phyloP scores from a whole-genome alignment of 2,113 vertebrate genomes.

The Petaurus breviceps region DNA sequence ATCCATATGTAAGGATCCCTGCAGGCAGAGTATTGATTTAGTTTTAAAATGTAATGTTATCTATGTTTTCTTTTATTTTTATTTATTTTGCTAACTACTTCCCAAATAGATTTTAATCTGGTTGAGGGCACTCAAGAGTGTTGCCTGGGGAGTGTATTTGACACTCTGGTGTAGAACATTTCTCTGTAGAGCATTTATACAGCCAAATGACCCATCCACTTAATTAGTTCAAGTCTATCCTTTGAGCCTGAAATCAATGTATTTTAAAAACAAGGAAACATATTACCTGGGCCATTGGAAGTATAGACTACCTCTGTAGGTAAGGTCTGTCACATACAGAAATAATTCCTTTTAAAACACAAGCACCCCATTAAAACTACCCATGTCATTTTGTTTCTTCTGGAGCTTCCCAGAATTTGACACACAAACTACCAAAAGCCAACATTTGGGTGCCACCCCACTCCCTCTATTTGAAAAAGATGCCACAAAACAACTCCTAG shows the following conservation, averaged over 20 bases:
- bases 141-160: not conserved
- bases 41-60: not conserved
- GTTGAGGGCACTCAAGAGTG: not conserved
- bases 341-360: not conserved
- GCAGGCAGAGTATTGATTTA: not conserved
- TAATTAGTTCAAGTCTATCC: not conserved
- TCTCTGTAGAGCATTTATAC: not conserved
- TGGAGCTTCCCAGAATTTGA: not conserved
- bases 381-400: not conserved
- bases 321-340: not conserved
- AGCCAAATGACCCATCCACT: not conserved
- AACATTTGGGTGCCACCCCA: not conserved
- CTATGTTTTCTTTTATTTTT: not conserved
- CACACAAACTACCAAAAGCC: not conserved
- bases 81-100: not conserved
- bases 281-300: not conserved
- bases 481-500: conserved; percentile 24
- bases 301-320: not conserved
- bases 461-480: not conserved
- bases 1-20: not conserved
- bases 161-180: not conserved
- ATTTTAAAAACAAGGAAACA: not conserved
- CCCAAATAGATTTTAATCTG: not conserved
- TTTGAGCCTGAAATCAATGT: not conserved
- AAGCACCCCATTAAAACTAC: not conserved